Evolutionary conservation across 2,888 invertebrate species (phyloP).

Genomic region (Nematopogon swammerdamellus): DNA sequence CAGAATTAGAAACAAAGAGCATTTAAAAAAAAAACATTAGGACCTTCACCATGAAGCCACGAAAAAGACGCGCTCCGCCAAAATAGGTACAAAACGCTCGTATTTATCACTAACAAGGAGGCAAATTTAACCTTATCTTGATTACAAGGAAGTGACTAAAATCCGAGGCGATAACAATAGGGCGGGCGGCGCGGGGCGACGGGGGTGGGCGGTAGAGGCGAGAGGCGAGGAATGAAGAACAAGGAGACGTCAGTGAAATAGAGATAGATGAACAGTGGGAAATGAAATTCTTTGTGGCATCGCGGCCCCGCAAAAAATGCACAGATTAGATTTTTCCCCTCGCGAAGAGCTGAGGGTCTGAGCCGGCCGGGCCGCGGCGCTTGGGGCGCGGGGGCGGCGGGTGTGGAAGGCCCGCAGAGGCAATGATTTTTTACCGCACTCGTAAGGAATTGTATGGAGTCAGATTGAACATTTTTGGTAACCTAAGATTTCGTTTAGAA

Average conservation of each 20-base stretch:
- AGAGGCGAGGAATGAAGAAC: conserved; percentile 32
- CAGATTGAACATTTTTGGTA: no score
- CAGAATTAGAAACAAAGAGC: no score
- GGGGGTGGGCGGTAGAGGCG: conserved; percentile 7
- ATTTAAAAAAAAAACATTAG: no score
- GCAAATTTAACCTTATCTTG: background rate
- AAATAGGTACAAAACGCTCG: background rate
- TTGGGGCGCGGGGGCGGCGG: no score
- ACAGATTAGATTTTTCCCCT: conserved; percentile 58
- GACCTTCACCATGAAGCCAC: no score
- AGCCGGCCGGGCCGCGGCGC: background rate
- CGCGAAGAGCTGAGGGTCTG: conserved; percentile 41
- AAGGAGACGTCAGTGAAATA: conserved; percentile 57
- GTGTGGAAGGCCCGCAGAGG: conserved; percentile 26
- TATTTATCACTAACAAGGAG: background rate
- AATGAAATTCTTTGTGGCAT: conserved; percentile 60
- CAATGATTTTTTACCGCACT: conserved; percentile 57
- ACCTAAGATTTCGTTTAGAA: no score
- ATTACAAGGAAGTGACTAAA: background rate
- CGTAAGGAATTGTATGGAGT: conserved; percentile 49
- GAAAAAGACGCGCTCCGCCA: no score
- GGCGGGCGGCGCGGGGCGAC: background rate
- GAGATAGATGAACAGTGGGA: conserved; percentile 60
- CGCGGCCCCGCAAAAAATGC: conserved; percentile 59
- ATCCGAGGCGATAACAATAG: conserved; percentile 2